A percentile compares a stretch with the other conserved stretches of the same genome.
phyloP scores from a whole-genome alignment of 2,113 vertebrate genomes.

The Platycercus adscitus region DNA sequence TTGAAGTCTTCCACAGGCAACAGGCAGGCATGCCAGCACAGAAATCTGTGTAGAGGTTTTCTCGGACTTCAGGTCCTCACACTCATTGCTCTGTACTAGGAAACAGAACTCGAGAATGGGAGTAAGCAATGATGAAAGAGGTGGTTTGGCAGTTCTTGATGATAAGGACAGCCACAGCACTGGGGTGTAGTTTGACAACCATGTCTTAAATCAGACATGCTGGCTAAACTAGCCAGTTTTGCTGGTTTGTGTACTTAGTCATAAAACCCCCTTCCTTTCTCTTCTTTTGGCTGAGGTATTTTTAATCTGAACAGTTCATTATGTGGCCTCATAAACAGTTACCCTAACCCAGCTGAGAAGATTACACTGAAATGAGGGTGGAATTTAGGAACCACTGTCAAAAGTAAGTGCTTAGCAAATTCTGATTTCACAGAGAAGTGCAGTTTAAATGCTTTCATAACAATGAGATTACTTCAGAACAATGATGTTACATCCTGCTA shows the following conservation, averaged over 20 bases:
- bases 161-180: background rate
- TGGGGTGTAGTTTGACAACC: background rate
- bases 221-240: slow-evolving; percentile 34
- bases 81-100: background rate
- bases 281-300: background rate
- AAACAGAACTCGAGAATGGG: background rate
- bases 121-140: background rate
- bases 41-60: background rate
- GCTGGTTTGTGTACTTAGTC: background rate
- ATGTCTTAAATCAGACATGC: background rate
- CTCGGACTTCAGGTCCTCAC: background rate
- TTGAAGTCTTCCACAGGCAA: background rate
- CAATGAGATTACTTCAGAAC: background rate
- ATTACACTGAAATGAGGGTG: background rate
- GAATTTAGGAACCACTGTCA: background rate
- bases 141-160: background rate
- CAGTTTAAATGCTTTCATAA: background rate
- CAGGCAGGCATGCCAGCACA: background rate
- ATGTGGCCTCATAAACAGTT: background rate
- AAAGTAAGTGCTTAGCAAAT: background rate
- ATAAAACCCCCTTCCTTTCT: background rate
- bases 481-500: background rate
- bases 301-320: background rate
- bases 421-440: background rate
- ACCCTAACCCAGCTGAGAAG: background rate